Conservation (phyloP, 2,113 vertebrate species). For the Neodon shergylaensis region DNA sequence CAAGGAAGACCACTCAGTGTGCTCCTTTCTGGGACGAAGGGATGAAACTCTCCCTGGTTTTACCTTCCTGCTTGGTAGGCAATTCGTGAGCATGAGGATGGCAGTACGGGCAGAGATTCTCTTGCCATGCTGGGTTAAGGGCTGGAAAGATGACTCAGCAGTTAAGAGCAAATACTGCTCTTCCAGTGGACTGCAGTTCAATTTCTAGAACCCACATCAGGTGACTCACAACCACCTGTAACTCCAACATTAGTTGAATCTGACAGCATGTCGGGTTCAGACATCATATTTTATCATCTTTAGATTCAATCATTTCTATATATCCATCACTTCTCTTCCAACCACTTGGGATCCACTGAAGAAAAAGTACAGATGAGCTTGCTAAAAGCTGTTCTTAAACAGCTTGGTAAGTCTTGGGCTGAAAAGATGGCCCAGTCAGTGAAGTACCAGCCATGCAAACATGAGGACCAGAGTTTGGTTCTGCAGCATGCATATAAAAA, state of each 20-base stretch:
- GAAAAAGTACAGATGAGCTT: background rate
- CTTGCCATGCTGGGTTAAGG: background rate
- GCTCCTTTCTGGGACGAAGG: background rate
- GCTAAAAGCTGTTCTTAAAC: background rate
- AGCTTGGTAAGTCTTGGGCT: background rate
- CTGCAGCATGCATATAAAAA: background rate
- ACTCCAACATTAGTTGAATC: background rate
- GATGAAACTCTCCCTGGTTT: background rate
- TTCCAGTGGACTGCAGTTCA: background rate
- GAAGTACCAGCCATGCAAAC: background rate
- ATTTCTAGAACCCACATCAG: background rate
- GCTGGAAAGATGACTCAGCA: background rate
- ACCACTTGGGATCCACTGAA: background rate
- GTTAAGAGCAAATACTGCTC: background rate
- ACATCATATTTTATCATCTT: background rate
- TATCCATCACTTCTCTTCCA: background rate
- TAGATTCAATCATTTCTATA: background rate
- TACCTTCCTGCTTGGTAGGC: slow-evolving; percentile 1
- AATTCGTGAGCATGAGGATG: background rate
- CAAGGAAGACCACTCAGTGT: background rate
- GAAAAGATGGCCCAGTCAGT: background rate
- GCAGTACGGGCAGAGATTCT: background rate
- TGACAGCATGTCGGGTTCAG: background rate
- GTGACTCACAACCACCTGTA: background rate
- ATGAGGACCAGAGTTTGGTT: background rate